Base-by-base conservation (phyloP, 1,140 invertebrate species). In the Steinernema khuongi region DNA sequence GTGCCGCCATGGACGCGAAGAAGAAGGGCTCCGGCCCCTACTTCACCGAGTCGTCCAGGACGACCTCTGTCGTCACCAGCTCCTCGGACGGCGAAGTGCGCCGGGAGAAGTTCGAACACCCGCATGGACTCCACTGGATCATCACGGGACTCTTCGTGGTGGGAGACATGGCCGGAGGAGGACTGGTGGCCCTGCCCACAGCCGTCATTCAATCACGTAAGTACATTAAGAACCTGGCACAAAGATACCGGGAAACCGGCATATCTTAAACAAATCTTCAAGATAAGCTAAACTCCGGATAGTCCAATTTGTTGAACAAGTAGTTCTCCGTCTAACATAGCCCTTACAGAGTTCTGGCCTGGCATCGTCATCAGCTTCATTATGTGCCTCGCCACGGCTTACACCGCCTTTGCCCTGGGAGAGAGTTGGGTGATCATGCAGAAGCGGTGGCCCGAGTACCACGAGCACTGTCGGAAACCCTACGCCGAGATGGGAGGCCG, bases 401-500 rank as follows among this genome's bases (percentile, higher is more conserved):
- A 74, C 32, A 84, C 83, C 18, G 81, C 78, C 0, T 77, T 84
- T n/a, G 77, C 85, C 28, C 85, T 92, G 0, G 90, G 90, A 0
- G 86, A 88, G 41, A 90, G 90, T 81, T 92, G 91, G 91, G 85
- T 88, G 31, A 90, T 92, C n/a, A 78, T 92, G 28, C 89, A 91
- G 81, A 88, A 89, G 50, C 82, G 90, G 1, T 89, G 89, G 81
- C 88, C 89, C 0, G 87, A 90, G 73, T 88, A 89, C 83, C 85
- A 88, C 78, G 86, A 83, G 50, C 83, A 87, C 30, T 88, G 79
- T 90, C 83, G 90, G 69, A 89, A 90, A 80, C 91, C 91, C 0
- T 91, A 91, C 81, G 87, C 90, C 1, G 89, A 89, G 14, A 91
- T 92, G 69, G 90, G 89, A 0, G 84, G 88, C 14, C 85, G 88